Conservation (phyloP, 2,888 invertebrate genomes). For the Macropis europaea region DNA sequence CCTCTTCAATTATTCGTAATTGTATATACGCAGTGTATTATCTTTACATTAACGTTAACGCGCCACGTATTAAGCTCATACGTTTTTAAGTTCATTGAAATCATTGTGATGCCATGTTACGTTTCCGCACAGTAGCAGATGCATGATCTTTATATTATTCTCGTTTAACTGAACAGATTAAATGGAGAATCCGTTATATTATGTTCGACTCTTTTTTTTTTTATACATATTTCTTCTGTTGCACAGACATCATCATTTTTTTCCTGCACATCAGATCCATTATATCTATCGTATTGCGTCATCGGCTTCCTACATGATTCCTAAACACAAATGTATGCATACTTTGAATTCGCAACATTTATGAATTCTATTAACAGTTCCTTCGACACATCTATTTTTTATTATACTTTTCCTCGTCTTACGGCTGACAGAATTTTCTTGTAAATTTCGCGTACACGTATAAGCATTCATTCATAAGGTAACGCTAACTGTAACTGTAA, state of each 20-base stretch:
- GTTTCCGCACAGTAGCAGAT: conserved; percentile 59
- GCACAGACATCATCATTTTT: conserved; percentile 16
- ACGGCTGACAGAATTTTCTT: conserved; percentile 51
- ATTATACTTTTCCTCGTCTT: conserved; percentile 28
- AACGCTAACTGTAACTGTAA: conserved; percentile 48
- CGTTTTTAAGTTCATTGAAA: conserved; percentile 62
- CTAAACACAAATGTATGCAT: conserved; percentile 2
- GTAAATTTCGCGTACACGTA: conserved; percentile 30
- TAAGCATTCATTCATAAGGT: conserved; percentile 45
- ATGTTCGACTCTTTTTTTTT: conserved; percentile 15
- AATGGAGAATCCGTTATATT: conserved; percentile 41
- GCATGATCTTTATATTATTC: conserved; percentile 65
- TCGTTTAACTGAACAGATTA: conserved; percentile 67
- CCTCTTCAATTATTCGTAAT: conserved; percentile 62
- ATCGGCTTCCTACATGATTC: conserved; percentile 2
- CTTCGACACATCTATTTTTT: conserved; percentile 9
- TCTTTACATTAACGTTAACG: conserved; percentile 49
- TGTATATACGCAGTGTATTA: conserved; percentile 62
- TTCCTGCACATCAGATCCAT: conserved; percentile 1
- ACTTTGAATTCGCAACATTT: conserved; percentile 25
- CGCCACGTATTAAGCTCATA: conserved; percentile 57
- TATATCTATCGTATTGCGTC: conserved; percentile 1
- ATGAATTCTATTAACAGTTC: conserved; percentile 50
- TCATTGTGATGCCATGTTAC: conserved; percentile 73
- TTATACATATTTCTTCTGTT: conserved; percentile 21